Conservation (phyloP, 2,113 vertebrate species). For the Neolamprologus toae region DNA sequence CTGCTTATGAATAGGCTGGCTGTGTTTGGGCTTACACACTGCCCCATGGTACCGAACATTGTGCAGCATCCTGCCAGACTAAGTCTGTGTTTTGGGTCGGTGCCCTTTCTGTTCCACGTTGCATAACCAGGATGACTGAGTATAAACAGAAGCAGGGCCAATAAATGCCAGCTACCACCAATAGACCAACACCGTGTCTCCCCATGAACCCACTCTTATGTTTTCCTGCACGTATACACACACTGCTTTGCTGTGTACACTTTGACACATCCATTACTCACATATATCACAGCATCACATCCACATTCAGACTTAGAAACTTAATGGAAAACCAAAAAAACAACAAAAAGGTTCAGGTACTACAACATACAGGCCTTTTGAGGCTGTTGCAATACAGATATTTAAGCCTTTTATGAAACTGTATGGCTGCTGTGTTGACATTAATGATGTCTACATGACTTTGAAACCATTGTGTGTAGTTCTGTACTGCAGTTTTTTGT, state of each 20-base stretch:
- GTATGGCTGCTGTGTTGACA: not conserved
- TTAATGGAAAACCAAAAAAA: not conserved
- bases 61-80: slow-evolving; percentile 7
- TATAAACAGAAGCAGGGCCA: slow-evolving; percentile 17
- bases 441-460: not conserved
- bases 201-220: not conserved
- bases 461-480: not conserved
- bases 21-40: not conserved
- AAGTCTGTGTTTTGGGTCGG: slow-evolving; percentile 18
- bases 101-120: slow-evolving; percentile 24
- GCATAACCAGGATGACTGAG: slow-evolving; percentile 26
- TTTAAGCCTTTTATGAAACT: not conserved
- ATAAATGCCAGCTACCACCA: not conserved
- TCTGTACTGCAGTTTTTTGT: not conserved
- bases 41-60: slow-evolving; percentile 33
- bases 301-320: not conserved
- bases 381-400: not conserved
- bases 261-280: not conserved
- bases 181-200: not conserved
- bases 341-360: not conserved
- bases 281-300: not conserved
- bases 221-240: not conserved
- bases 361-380: not conserved
- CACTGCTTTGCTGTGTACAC: not conserved
- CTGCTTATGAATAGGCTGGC: slow-evolving; percentile 41